Conservation (phyloP, 2,113 vertebrate species). For the Chaenogobius annularis region DNA sequence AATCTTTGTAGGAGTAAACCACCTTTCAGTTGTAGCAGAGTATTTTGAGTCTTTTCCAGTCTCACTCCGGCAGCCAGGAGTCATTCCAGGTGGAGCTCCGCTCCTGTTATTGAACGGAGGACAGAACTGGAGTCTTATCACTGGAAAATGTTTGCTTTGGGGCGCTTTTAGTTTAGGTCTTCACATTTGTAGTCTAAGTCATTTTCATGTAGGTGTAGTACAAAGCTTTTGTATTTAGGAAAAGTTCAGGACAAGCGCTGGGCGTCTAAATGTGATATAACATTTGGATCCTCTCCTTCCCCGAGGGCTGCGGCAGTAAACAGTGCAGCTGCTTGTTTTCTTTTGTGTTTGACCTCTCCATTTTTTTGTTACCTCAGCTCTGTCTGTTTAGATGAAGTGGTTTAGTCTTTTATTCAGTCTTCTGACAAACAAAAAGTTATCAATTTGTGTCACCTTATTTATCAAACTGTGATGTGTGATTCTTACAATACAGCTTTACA, state of each 20-base stretch:
- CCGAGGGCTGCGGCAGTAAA: constrained; percentile 55
- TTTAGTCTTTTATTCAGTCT: constrained; percentile 5
- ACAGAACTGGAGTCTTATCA: constrained; percentile 42
- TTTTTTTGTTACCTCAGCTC: constrained; percentile 10
- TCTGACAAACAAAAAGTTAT: constrained; percentile 15
- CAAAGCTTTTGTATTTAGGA: neutral
- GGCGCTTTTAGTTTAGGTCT: constrained; percentile 17
- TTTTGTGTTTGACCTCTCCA: constrained; percentile 54
- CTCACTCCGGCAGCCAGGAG: constrained; percentile 8
- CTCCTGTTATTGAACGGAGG: constrained; percentile 24
- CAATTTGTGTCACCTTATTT: too few relatives aligned
- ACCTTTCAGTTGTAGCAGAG: neutral
- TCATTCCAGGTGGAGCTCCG: constrained; percentile 31
- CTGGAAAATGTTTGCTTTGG: constrained; percentile 34
- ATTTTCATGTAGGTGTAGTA: constrained; percentile 12
- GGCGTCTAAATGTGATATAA: constrained; percentile 50
- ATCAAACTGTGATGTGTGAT: too few relatives aligned
- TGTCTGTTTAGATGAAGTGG: neutral
- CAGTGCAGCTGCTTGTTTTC: constrained; percentile 63
- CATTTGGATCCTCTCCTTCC: constrained; percentile 39
- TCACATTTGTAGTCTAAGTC: constrained; percentile 1
- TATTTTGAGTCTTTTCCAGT: neutral
- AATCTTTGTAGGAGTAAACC: neutral
- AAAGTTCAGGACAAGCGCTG: neutral
- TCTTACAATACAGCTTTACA: too few relatives aligned